These are phyloP conservation scores for Leptonema lineaticorne DNA, from an alignment of 1,140 invertebrate species.

Conservation along the genomic window DNA sequence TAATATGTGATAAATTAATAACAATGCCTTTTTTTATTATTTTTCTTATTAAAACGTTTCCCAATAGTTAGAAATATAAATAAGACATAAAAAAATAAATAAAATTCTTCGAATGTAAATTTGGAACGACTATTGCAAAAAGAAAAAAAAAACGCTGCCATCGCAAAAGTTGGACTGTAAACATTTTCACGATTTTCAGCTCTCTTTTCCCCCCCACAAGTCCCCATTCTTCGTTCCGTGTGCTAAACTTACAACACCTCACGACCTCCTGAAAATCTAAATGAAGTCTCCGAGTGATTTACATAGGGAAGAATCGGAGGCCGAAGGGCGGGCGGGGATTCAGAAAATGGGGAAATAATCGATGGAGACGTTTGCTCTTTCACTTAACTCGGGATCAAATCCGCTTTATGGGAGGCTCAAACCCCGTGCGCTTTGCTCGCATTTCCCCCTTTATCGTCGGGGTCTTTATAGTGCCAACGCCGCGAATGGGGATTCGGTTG, in stretches of 20 bases:
- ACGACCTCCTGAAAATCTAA: background rate
- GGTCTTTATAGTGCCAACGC: constrained; percentile 27
- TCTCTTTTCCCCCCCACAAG: no score
- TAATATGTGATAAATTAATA: no score
- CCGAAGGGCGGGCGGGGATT: no score
- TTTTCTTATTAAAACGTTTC: no score
- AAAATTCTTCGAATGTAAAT: no score
- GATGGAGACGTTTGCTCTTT: constrained; percentile 42
- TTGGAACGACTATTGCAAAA: no score
- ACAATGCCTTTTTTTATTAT: no score
- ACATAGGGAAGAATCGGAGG: constrained; percentile 33
- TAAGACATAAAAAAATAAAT: no score
- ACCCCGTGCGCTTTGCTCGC: no score
- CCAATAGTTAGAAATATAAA: no score
- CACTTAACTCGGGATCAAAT: constrained; percentile 42
- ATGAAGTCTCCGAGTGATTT: constrained; percentile 34
- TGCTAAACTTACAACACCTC: background rate
- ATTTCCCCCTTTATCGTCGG: constrained; percentile 37
- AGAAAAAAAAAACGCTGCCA: constrained; percentile 6
- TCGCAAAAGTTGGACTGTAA: constrained; percentile 21
- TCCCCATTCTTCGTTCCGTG: background rate
- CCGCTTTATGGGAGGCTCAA: constrained; percentile 41
- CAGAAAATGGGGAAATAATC: constrained; percentile 42
- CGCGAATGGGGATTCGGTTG: background rate
- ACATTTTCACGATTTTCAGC: constrained; percentile 37